These are phyloP conservation scores for Lates calcarifer DNA, from an alignment of 2,113 vertebrate species.

Conservation along the genomic window DNA sequence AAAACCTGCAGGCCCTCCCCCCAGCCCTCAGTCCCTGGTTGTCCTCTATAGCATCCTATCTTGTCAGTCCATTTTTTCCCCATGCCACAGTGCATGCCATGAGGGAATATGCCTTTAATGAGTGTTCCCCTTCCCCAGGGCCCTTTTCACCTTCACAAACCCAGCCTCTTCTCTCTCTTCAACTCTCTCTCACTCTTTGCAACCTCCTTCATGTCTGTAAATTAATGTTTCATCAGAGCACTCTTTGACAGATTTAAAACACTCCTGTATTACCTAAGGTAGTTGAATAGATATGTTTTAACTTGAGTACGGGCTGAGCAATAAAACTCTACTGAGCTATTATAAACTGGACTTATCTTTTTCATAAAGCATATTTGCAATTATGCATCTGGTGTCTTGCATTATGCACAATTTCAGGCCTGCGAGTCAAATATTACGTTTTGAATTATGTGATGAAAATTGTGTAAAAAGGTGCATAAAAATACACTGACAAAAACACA, in stretches of 20 bases:
- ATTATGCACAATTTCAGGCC: slow-evolving; percentile 33
- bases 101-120: slow-evolving; percentile 76
- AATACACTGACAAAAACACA: slow-evolving; percentile 12
- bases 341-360: neutral
- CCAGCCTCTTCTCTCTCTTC: slow-evolving; percentile 28
- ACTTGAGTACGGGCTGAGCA: slow-evolving; percentile 17
- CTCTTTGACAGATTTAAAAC: slow-evolving; percentile 40
- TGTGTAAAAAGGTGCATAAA: neutral
- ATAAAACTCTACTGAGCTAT: slow-evolving; percentile 2
- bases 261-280: slow-evolving; percentile 17
- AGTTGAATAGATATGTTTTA: slow-evolving; percentile 28
- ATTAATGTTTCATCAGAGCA: slow-evolving; percentile 56
- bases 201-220: slow-evolving; percentile 33
- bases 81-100: slow-evolving; percentile 55
- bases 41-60: slow-evolving; percentile 63
- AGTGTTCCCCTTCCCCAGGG: slow-evolving; percentile 60
- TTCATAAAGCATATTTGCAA: slow-evolving; percentile 4
- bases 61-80: slow-evolving; percentile 51
- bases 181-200: slow-evolving; percentile 25
- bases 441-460: neutral
- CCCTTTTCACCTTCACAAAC: slow-evolving; percentile 75
- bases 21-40: slow-evolving; percentile 32
- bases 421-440: neutral
- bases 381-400: slow-evolving; percentile 7
- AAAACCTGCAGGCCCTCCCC: slow-evolving; percentile 54